Evolutionary conservation across 1,140 invertebrate species (phyloP), one percentile per base, ranked within the genome.

Genomic region (Meloidogyne floridensis): DNA sequence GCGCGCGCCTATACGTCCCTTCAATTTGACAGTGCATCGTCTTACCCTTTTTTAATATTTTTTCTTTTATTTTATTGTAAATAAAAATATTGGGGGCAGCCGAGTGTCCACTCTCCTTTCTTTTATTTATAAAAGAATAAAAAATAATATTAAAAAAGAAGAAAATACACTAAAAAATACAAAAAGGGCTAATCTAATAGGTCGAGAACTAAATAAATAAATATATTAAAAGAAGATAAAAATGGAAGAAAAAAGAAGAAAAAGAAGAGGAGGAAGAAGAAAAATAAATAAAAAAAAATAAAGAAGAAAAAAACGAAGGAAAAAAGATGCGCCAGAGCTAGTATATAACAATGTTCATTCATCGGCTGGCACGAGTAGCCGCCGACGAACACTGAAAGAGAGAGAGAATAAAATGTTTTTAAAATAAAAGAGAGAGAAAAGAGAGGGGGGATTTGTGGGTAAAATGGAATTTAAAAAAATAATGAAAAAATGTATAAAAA

Each of bases 351-450:
- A 47, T 18, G n/a, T 54, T 75, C 56, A 47, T 77, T 77, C 75
- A 77, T 77, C 75, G 59, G 59, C 59, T 65, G 54, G 51, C 75
- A 54, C 75, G 69, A 75, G 69, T n/a, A 69, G 51, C 56, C 75
- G 75, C 75, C 54, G 11, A 75, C 20, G 74, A 47, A 47, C 32
- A 42, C 75, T 53, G 13, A 42, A 43, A 69, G 75, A 54, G 15
- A 69, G 13, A 43, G 47, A 5, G 7, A 69, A 54, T 32, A 32
- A 65, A 65, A 13, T 65, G 4, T 65, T 65, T 59, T 65, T 65
- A 53, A 15, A 11, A 76, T 15, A 15, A 18, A 53, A 69, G 47
- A 43, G 51, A 2, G 51, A 18, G 43, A 43, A 32, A 43, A 32
- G 2, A 32, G 32, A 43, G 20, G 13, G 4, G 32, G 43, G 6